Evolutionary conservation across 2,113 vertebrate genomes (phyloP).

Genomic region (Ramphastos sulfuratus): DNA sequence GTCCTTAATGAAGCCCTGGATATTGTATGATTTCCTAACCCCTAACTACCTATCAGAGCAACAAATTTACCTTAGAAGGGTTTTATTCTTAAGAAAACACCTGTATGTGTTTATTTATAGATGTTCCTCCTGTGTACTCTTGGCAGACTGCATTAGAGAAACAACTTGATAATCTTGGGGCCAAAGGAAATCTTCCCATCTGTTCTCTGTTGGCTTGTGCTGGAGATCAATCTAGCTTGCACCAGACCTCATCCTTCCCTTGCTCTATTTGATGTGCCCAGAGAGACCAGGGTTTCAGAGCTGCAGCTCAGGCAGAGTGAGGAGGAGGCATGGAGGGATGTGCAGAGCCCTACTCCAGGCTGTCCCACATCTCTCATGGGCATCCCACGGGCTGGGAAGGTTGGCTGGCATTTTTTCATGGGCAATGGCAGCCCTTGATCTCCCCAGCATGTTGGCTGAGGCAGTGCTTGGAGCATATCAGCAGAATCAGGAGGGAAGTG

Average conservation of each 20-base stretch:
- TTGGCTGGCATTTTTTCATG: accelerated
- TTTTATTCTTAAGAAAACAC: not conserved
- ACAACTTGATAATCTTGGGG: not conserved
- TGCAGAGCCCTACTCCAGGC: not conserved
- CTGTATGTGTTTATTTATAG: not conserved
- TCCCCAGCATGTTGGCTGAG: accelerated
- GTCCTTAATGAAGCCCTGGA: not conserved
- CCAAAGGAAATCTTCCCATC: not conserved
- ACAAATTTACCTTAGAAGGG: not conserved
- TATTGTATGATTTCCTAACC: not conserved
- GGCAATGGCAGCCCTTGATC: accelerated
- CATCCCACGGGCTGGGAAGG: not conserved
- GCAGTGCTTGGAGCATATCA: not conserved
- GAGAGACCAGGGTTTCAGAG: not conserved
- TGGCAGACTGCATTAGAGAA: not conserved
- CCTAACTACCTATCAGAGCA: not conserved
- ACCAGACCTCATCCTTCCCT: not conserved
- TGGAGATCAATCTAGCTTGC: not conserved
- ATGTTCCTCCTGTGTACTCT: not conserved
- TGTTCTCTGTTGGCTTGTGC: not conserved
- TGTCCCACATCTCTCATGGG: not conserved
- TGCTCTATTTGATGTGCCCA: not conserved
- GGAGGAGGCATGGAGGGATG: not conserved
- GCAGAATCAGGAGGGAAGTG: not conserved
- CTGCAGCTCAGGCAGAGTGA: not conserved